Base-by-base conservation (phyloP, 2,888 invertebrate species). In the Drosophila rubida region DNA sequence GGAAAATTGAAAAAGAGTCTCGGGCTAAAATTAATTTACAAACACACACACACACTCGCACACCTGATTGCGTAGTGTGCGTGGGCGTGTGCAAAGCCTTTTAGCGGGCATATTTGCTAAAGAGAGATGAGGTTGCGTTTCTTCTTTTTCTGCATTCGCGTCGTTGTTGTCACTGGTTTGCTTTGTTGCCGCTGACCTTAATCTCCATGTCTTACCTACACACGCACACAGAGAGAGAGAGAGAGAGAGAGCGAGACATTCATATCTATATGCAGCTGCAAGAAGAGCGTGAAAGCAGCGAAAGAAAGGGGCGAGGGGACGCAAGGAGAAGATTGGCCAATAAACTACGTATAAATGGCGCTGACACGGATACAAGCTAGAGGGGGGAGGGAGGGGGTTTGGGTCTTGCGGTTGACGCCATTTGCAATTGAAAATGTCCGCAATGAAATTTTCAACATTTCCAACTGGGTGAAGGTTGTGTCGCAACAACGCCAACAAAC, bases 391-490 rank as follows among this genome's bases (percentile, higher is more conserved):
- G 35, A 6, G 23, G 5, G 16, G 6, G 3, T 9, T 6, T 14
- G 25, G 11, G 44, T 14, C n/a, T n/a, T 30, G 41, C 48, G 46
- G 30, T 30, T 60, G 39, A 41, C 51, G 68, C 44, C 67, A 57
- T 62, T 54, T 66, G 62, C 68, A 72, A 69, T 68, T 46, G 58
- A 48, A 64, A 85, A 74, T 72, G 69, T 50, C 70, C 72, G 74
- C 87, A 84, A 73, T 73, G 66, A 69, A 69, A 72, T 65, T 59
- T 58, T 37, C 22, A 79, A 63, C 66, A 63, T 64, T 69, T 69
- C 57, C 80, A 83, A 87, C 75, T 87, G 85, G 84, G 84, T 84
- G 84, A 84, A 84, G 84, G 84, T 79, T 85, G 74, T 58, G 54
- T 44, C 53, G 68, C 75, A 50, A 44, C 49, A 42, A 2, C 49